Percentiles rank a stretch among this genome's conserved stretches.
Evolutionary conservation across 2,888 invertebrate genomes (phyloP).

Genomic region (Nudaria mundana): DNA sequence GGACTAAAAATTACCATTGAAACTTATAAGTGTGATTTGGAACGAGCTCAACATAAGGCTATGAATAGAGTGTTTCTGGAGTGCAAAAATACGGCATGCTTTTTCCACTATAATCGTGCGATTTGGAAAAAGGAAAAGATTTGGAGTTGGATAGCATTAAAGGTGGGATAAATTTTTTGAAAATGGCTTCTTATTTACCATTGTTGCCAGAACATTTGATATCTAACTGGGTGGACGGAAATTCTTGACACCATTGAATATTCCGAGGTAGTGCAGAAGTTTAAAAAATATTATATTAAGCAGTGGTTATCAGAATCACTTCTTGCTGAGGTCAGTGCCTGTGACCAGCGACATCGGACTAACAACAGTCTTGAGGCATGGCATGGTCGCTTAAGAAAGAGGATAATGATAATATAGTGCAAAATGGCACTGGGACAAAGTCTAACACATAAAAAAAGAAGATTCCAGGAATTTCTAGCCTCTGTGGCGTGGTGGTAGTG

Average conservation of each 20-base stretch:
- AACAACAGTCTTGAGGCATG: constrained; percentile 4
- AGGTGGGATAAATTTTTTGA: constrained; percentile 1
- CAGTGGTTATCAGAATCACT: background rate
- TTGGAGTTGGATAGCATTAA: constrained; percentile 4
- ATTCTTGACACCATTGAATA: background rate
- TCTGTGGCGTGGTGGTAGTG: too few relatives aligned
- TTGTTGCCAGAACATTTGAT: constrained; percentile 6
- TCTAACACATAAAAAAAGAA: too few relatives aligned
- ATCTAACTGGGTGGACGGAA: constrained; percentile 5
- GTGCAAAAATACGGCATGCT: constrained; percentile 9
- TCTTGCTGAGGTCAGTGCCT: background rate
- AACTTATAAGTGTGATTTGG: constrained; percentile 10
- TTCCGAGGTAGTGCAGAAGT: background rate
- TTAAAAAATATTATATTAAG: background rate
- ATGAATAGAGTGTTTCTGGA: constrained; percentile 8
- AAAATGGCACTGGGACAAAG: too few relatives aligned
- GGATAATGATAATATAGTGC: background rate
- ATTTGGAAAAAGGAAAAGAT: constrained; percentile 2
- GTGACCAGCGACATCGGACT: constrained; percentile 3
- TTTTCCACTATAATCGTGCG: constrained; percentile 11
- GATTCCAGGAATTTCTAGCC: too few relatives aligned
- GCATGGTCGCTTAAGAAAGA: constrained; percentile 4
- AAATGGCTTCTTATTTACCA: background rate
- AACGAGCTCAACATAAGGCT: constrained; percentile 9
- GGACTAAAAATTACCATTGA: constrained; percentile 6